Percentiles rank a stretch among this genome's conserved stretches.
Evolutionary conservation across 2,888 invertebrate genomes (phyloP).

Genomic region (Itoplectis maculator): DNA sequence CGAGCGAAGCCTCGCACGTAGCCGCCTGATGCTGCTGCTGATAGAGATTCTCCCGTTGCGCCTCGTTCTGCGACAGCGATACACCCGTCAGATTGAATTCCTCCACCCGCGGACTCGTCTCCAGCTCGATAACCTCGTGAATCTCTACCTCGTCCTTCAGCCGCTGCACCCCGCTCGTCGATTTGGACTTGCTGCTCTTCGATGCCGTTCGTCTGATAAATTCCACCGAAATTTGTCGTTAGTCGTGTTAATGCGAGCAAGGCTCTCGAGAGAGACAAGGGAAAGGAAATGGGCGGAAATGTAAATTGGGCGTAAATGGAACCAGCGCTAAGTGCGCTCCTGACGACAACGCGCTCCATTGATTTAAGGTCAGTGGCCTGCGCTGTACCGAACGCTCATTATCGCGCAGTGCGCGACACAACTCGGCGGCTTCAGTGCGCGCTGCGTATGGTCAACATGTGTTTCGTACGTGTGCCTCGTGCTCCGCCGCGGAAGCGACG

Average conservation of each 20-base stretch:
- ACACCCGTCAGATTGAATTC: constrained; percentile 44
- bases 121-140: constrained; percentile 48
- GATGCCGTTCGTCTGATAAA: neutral
- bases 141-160: constrained; percentile 50
- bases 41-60: constrained; percentile 56
- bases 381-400: constrained; percentile 7
- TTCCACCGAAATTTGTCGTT: neutral
- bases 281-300: neutral
- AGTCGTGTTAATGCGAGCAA: neutral
- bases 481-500: neutral
- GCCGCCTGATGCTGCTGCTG: constrained; percentile 75
- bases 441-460: constrained; percentile 12
- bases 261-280: no score
- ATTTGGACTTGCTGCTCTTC: constrained; percentile 25
- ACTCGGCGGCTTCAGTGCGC: neutral
- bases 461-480: neutral
- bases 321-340: neutral
- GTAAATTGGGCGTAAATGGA: neutral
- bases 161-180: constrained; percentile 12
- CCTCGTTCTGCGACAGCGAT: neutral
- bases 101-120: constrained; percentile 24
- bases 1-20: constrained; percentile 77
- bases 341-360: constrained; percentile 2
- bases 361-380: constrained; percentile 22
- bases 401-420: neutral